Evolutionary conservation across 2,113 vertebrate genomes (phyloP).

Genomic region (Carlito syrichta): DNA sequence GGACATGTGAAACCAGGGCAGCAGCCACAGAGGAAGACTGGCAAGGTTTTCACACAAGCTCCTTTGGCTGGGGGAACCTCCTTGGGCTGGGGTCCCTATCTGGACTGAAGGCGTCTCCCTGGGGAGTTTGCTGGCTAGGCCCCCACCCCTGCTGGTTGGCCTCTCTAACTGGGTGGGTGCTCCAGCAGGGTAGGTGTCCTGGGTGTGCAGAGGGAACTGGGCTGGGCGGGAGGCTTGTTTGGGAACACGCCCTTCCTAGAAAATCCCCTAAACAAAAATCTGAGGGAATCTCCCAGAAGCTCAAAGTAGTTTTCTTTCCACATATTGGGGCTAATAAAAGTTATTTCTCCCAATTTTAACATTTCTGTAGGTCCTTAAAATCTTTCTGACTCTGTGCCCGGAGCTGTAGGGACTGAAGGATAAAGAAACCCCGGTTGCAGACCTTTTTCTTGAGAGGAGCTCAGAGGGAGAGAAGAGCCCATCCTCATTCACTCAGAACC

Average conservation of each 20-base stretch:
- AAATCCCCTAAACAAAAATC: neutral
- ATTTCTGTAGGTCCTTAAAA: neutral
- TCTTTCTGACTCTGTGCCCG: neutral
- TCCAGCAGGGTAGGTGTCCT: too few relatives aligned
- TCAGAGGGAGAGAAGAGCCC: neutral
- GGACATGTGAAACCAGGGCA: neutral
- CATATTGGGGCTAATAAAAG: neutral
- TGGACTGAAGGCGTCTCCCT: too few relatives aligned
- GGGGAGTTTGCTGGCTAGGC: neutral
- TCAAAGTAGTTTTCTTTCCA: neutral
- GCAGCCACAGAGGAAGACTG: neutral
- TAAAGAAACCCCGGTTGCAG: neutral
- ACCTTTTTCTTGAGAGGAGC: neutral
- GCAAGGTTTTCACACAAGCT: neutral
- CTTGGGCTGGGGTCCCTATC: too few relatives aligned
- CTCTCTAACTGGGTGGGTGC: neutral
- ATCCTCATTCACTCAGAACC: accelerated
- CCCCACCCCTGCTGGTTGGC: neutral
- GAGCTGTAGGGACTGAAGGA: neutral
- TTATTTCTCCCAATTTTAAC: neutral
- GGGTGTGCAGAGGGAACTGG: neutral
- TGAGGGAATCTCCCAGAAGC: neutral
- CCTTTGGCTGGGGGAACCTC: accelerated
- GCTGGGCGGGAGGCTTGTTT: neutral
- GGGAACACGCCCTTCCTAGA: neutral